Evolutionary conservation across 1,140 invertebrate genomes (phyloP).

Genomic region (Trichomalopsis sarcophagae): DNA sequence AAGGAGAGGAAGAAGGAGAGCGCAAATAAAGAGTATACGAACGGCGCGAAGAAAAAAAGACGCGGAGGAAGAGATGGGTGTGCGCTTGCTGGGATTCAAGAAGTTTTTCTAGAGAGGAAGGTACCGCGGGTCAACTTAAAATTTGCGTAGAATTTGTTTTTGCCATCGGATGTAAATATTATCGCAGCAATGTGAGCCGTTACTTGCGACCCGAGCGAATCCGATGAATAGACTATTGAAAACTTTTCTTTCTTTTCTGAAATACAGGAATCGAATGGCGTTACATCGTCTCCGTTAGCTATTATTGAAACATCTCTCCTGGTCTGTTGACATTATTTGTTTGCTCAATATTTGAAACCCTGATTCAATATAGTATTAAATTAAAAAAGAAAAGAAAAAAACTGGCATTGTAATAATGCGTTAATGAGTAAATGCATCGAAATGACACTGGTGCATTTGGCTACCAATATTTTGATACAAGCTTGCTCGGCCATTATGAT

Average conservation of each 20-base stretch:
- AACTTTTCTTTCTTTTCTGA: no score
- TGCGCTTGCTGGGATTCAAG: constrained; percentile 1
- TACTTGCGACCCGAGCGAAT: not conserved
- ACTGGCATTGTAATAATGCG: not conserved
- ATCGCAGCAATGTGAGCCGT: not conserved
- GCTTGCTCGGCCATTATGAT: no score
- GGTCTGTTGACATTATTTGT: not conserved
- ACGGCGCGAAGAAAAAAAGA: constrained; percentile 27
- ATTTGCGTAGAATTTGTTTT: not conserved
- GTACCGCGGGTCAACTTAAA: not conserved
- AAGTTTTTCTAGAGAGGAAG: not conserved
- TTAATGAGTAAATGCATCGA: no score
- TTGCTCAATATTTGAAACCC: not conserved
- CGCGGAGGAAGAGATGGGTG: constrained; percentile 36
- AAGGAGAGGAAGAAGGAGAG: not conserved
- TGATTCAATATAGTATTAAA: not conserved
- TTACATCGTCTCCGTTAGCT: not conserved
- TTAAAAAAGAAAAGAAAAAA: not conserved
- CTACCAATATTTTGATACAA: no score
- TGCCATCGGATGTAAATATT: not conserved
- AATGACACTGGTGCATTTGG: not conserved
- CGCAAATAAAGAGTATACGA: not conserved
- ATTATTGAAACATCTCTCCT: not conserved
- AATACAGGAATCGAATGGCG: not conserved
- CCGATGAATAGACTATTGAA: no score